Evolutionary conservation across 2,113 vertebrate genomes (phyloP), one percentile per base, ranked within the genome.

Genomic region (Cyanocitta stelleri): DNA sequence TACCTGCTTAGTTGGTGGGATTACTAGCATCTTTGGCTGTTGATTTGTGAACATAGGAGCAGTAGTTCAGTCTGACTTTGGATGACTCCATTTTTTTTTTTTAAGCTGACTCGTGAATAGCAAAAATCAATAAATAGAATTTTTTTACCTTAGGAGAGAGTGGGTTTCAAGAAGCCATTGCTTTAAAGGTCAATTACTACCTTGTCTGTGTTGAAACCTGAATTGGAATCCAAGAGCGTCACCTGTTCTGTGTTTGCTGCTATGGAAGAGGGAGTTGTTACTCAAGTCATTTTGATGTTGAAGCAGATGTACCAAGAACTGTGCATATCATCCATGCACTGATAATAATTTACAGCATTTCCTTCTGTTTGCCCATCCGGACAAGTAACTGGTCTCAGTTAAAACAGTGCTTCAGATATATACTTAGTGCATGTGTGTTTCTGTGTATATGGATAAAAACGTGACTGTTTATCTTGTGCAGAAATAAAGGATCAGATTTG

Each of bases 61-160:
- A 8, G 67, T 84, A 48, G 41, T 76, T 91, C 10, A 9, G 2
- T 32, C 49, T 88, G 48, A 39, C 7, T 83, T 84, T 43, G 58
- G 24, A 32, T 71, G 26, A 23, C 30, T 55, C 16, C 5, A 0
- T 32, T 16, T 68, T 37, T 16, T 43, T 54, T 35, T 80, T 72
- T 76, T 48, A 39, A 89, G 26, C 12, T 83, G n/a, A 74, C 17
- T 49, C 0, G 0, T 1, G 1, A 59, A 68, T 62, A 75, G 46
- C 4, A n/a, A 62, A 73, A 46, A 1, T 1, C 13, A 61, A 11
- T 56, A 91, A 84, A 64, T 4, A 41, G 9, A 37, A 55, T 2
- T 52, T 68, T 41, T 81, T 86, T 41, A 63, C n/a, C 15, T 56
- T 59, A 13, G 12, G 22, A 77, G 22, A 77, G 58, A 67, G 26